These are phyloP conservation scores for Hyla sarda DNA, from an alignment of 2,113 vertebrate genomes.

Conservation along the genomic window DNA sequence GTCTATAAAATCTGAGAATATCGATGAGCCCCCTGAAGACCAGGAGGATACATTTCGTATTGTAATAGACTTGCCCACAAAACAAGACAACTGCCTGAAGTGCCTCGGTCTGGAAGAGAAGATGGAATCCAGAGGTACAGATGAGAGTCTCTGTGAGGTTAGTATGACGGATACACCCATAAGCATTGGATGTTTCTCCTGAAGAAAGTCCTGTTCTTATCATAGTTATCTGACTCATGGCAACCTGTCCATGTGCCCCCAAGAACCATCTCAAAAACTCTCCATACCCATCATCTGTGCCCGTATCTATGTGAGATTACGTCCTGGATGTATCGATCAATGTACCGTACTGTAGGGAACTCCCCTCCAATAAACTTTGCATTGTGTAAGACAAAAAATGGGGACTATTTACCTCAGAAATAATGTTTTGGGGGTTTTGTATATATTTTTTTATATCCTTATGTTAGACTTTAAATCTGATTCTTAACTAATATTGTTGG, in stretches of 20 bases:
- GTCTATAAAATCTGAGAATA: neutral
- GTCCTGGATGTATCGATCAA: neutral
- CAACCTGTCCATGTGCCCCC: neutral
- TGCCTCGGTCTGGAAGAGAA: neutral
- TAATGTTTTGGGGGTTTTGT: no score
- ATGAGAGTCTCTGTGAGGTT: neutral
- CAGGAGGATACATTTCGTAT: neutral
- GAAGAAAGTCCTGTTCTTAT: no score
- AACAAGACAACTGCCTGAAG: neutral
- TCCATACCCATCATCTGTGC: neutral
- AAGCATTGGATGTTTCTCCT: neutral
- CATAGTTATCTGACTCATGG: neutral
- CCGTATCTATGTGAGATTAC: neutral
- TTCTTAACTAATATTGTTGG: neutral
- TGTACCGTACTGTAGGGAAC: neutral
- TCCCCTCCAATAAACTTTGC: no score
- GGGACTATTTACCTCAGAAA: no score
- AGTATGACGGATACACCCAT: neutral
- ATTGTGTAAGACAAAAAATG: no score
- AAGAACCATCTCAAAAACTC: neutral
- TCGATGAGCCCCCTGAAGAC: neutral
- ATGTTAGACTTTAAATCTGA: no score
- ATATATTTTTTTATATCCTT: no score
- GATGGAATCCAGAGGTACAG: neutral
- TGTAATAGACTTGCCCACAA: neutral